These are phyloP conservation scores for Dendropsophus ebraccatus DNA, from an alignment of 2,113 vertebrate species.

Conservation along the genomic window DNA sequence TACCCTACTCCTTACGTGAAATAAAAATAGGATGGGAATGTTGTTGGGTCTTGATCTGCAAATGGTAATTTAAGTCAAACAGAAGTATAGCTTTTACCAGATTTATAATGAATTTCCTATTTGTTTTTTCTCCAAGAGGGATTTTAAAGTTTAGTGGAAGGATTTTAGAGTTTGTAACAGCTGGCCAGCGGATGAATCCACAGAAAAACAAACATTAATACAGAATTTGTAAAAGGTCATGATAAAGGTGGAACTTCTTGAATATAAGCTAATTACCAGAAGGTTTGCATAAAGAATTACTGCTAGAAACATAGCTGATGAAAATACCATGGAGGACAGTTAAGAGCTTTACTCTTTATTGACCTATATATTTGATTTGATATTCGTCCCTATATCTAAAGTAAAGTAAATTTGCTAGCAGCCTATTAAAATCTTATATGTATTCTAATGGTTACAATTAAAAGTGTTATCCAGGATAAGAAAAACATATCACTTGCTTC, in stretches of 20 bases:
- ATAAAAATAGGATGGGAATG: no score
- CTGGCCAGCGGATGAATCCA: background rate
- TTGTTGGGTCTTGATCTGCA: background rate
- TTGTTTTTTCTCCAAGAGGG: background rate
- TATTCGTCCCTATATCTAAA: no score
- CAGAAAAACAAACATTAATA: background rate
- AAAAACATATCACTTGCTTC: no score
- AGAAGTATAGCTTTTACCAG: background rate
- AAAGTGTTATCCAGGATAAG: no score
- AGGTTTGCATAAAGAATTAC: conserved; percentile 4
- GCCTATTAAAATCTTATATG: no score
- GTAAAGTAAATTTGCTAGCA: no score
- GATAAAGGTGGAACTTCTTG: background rate
- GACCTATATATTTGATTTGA: no score
- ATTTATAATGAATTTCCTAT: background rate
- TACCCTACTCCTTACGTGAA: background rate
- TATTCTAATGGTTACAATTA: no score
- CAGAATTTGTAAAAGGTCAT: conserved; percentile 5
- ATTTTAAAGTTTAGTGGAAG: background rate
- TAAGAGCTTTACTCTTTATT: no score
- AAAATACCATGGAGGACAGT: background rate
- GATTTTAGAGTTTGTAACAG: background rate
- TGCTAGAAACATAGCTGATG: background rate
- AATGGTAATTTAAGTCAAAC: background rate
- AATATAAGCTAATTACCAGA: background rate